Evolutionary conservation across 2,888 invertebrate genomes (phyloP), one percentile per base, ranked within the genome.

Genomic region (Phyllotreta striolata): DNA sequence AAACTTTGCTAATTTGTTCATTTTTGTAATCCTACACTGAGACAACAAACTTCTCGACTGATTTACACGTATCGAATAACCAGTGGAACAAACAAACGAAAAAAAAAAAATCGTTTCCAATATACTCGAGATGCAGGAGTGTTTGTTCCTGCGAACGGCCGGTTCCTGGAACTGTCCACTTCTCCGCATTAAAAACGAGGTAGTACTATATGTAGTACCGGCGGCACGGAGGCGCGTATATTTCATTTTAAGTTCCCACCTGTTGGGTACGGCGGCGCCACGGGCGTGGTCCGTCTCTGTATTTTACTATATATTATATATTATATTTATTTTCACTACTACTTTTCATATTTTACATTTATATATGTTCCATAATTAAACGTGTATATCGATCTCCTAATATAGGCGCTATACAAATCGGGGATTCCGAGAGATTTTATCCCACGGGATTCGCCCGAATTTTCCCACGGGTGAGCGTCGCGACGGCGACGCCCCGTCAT

Each of bases 191-290:
- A 40, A 61, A 59, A 55, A 60, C 24, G 4, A 38, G 34, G 35
- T 49, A 51, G 51, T 51, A 51, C 37, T 51, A 52, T 10, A 49
- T 64, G 59, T 64, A 67, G 62, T 43, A 43, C 44, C 60, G 43
- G 52, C 63, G 67, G 55, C 64, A 68, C 63, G 66, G 62, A 65
- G 67, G 57, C 57, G 57, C 55, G 62, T 62, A 56, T 52, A 52
- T 40, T 51, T 60, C 44, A 60, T 51, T 65, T 43, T 58, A 64
- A 69, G 72, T 77, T 74, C 79, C 78, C 79, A 79, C 78, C 79
- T 79, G 79, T 78, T 77, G 78, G 78, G 78, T 76, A 72, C 71
- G 78, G 77, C 77, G 79, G 78, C 79, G 79, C 79, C 79, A 79
- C 76, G 70, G 79, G 79, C 77, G 79, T 78, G 79, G 76, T 71